phyloP scores from a whole-genome alignment of 2,797 vertebrate species.

The Phataginus tricuspis region DNA sequence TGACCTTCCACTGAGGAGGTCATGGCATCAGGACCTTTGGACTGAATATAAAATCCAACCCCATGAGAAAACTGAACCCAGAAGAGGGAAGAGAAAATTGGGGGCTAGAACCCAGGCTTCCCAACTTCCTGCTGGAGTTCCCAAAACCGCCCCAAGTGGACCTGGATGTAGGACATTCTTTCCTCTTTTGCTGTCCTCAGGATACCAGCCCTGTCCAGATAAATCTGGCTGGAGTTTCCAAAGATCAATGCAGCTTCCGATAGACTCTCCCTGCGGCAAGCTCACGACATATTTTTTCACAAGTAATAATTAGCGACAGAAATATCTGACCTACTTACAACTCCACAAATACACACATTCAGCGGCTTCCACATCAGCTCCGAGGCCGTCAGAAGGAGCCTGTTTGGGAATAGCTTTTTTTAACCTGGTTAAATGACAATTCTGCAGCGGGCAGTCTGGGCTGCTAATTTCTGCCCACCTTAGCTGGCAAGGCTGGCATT shows the following conservation, averaged over 20 bases:
- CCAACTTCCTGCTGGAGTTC: background rate
- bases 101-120: background rate
- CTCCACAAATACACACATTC: slow-evolving; percentile 86
- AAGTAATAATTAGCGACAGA: slow-evolving; percentile 89
- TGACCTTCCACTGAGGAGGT: background rate
- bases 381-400: slow-evolving; percentile 81
- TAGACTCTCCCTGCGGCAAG: slow-evolving; percentile 78
- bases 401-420: slow-evolving; percentile 83
- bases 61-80: background rate
- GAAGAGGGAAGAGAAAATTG: background rate
- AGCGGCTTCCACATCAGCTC: slow-evolving; percentile 80
- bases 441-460: slow-evolving; percentile 66
- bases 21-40: background rate
- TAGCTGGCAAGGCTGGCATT: background rate
- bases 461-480: slow-evolving; percentile 67
- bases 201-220: background rate
- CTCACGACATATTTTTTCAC: slow-evolving; percentile 85
- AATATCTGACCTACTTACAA: slow-evolving; percentile 89
- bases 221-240: slow-evolving; percentile 36
- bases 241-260: slow-evolving; percentile 70
- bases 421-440: slow-evolving; percentile 78
- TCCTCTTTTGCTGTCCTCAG: background rate
- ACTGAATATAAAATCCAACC: background rate
- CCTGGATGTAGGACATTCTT: background rate
- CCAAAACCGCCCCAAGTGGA: fast-evolving